Evolutionary conservation across 2,113 vertebrate species (phyloP).

Genomic region (Poeciliopsis retropinna): DNA sequence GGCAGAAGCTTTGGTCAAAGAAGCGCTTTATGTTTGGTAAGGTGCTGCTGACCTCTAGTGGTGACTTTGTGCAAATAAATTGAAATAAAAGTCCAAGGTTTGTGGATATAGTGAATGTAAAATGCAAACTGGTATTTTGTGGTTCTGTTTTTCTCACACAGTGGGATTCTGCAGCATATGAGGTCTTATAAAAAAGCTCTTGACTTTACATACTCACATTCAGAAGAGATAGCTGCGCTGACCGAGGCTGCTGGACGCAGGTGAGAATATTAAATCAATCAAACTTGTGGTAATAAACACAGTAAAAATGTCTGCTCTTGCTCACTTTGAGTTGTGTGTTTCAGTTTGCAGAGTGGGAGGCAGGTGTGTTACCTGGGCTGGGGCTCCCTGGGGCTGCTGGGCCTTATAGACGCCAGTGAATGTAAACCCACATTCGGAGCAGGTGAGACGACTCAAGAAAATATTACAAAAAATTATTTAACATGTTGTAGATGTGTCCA

Average conservation of each 20-base stretch:
- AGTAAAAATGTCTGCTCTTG: not conserved
- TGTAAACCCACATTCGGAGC: conserved; percentile 83
- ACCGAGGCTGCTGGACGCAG: conserved; percentile 80
- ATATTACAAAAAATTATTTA: not conserved
- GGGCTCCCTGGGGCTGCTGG: conserved; percentile 78
- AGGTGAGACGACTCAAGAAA: conserved; percentile 57
- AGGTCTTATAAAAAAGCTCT: conserved; percentile 66
- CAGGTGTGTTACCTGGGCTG: conserved; percentile 82
- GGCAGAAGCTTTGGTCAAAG: too few species aligned
- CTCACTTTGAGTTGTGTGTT: not conserved
- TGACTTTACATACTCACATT: conserved; percentile 78
- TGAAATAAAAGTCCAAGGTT: not conserved
- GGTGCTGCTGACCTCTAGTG: conserved; percentile 58
- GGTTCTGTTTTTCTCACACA: conserved; percentile 44
- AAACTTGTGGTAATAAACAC: not conserved
- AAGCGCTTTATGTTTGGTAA: conserved; percentile 1
- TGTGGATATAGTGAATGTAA: not conserved
- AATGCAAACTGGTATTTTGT: not conserved
- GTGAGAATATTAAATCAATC: conserved; percentile 40
- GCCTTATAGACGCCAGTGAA: conserved; percentile 83
- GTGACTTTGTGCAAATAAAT: not conserved
- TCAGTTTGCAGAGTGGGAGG: conserved; percentile 74
- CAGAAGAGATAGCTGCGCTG: conserved; percentile 65
- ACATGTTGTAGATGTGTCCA: not conserved
- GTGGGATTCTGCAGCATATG: conserved; percentile 73